Evolutionary conservation across 2,113 vertebrate genomes (phyloP), one percentile per base, ranked within the genome.

Genomic region (Callospermophilus lateralis): DNA sequence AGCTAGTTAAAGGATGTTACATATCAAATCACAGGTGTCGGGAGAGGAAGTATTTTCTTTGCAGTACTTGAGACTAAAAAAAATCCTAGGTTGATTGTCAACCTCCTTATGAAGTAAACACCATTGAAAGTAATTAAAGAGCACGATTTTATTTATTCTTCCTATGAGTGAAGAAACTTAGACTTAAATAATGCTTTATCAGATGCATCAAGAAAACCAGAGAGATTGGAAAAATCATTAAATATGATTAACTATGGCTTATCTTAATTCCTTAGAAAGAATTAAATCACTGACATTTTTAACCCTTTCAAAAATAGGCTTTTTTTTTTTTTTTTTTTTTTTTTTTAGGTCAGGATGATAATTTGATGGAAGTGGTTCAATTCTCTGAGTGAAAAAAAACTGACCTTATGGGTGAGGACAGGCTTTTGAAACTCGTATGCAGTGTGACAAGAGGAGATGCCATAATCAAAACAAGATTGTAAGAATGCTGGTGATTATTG

Each of bases 241-340:
- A 76, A 19, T 55, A 39, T 26, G 48, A 32, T 67, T 32, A 48
- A 19, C 45, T 39, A 16, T 4, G n/a, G 39, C 8, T 73, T 95
- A 93, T 85, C 61, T 67, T 81, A 73, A 78, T 88, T 80, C 37
- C n/a, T 53, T 34, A 30, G 73, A 32, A 92, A 68, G 55, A 78
- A 20, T 45, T 37, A 81, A 87, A 37, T 73, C 53, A 55, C 32
- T 79, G 70, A 79, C 32, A 42, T 63, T 51, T 45, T 90, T 45
- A 73, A 42, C 13, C 61, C 63, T 90, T 96, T 87, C 9, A 67
- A 70, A 90, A 81, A 51, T 12, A 19, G 15, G 4, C 48, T 32
- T 93, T 67, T 91, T 32, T 93, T 67, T 91, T 32, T 93, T 67
- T 91, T 32, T 93, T 67, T 91, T 32, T 93, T 67, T 91, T n/a